Conservation (phyloP, 2,888 invertebrate species). For the Tenthredo notha region DNA sequence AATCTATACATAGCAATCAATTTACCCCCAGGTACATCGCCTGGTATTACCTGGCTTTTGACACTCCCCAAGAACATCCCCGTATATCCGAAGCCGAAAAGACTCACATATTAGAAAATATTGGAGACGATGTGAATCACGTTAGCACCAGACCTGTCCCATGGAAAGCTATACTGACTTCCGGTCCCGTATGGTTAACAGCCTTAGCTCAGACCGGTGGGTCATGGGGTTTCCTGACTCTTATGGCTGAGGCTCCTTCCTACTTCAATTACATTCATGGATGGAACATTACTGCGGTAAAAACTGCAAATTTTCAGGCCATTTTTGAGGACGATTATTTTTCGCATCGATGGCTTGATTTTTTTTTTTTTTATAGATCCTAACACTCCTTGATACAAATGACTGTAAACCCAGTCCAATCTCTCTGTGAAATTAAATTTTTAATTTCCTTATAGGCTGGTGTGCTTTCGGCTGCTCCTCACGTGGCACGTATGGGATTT, state of each 20-base stretch:
- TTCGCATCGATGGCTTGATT: too few relatives aligned
- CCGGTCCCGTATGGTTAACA: constrained; percentile 82
- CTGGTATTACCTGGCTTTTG: constrained; percentile 84
- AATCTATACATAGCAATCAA: neutral
- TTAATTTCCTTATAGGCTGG: constrained; percentile 79
- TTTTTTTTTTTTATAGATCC: too few relatives aligned
- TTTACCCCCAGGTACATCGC: constrained; percentile 73
- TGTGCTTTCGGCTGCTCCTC: constrained; percentile 83
- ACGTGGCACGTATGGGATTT: constrained; percentile 82
- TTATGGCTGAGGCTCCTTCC: constrained; percentile 86
- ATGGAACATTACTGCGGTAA: constrained; percentile 84
- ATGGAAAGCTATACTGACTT: constrained; percentile 82
- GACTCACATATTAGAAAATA: constrained; percentile 81
- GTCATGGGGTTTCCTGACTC: constrained; percentile 85
- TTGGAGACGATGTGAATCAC: constrained; percentile 73
- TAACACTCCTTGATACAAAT: too few relatives aligned
- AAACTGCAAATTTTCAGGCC: constrained; percentile 57
- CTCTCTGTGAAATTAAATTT: neutral
- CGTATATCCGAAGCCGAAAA: constrained; percentile 82
- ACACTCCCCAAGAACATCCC: constrained; percentile 84
- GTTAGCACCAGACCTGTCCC: constrained; percentile 79
- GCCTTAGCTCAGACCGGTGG: constrained; percentile 84
- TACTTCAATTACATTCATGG: constrained; percentile 86
- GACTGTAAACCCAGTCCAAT: too few relatives aligned
- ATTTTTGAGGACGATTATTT: too few relatives aligned